These are phyloP conservation scores for Rhimphoctona megacephalus DNA, from an alignment of 2,888 invertebrate genomes.

Conservation along the genomic window DNA sequence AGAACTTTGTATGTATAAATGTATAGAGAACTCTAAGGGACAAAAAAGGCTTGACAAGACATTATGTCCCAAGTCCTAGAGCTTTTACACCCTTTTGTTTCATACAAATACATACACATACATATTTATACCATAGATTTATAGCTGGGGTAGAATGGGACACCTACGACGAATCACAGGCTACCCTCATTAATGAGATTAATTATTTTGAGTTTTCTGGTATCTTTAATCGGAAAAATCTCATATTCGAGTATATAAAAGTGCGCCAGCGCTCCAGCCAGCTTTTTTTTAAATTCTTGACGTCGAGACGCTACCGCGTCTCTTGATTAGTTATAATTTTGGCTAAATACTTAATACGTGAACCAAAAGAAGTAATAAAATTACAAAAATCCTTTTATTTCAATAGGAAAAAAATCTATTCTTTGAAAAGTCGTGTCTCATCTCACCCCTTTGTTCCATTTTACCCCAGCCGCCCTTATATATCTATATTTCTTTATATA, in stretches of 20 bases:
- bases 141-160: not conserved
- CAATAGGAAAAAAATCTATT: not conserved
- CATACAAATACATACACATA: not conserved
- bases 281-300: too few relatives aligned
- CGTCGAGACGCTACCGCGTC: too few relatives aligned
- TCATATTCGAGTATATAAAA: too few relatives aligned
- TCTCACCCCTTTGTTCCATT: not conserved
- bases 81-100: constrained; percentile 24
- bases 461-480: not conserved
- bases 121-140: not conserved
- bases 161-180: not conserved
- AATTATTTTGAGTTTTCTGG: not conserved
- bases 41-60: constrained; percentile 21
- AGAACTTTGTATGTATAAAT: constrained; percentile 6
- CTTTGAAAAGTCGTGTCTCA: not conserved
- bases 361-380: not conserved
- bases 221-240: not conserved
- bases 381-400: not conserved
- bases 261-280: too few relatives aligned
- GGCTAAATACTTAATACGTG: not conserved
- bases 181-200: not conserved
- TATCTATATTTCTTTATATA: not conserved
- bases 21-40: not conserved
- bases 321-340: not conserved
- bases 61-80: not conserved